Evolutionary conservation across 2,888 invertebrate genomes (phyloP), one percentile per base, ranked within the genome.

Genomic region (Meteorus cinctellus): DNA sequence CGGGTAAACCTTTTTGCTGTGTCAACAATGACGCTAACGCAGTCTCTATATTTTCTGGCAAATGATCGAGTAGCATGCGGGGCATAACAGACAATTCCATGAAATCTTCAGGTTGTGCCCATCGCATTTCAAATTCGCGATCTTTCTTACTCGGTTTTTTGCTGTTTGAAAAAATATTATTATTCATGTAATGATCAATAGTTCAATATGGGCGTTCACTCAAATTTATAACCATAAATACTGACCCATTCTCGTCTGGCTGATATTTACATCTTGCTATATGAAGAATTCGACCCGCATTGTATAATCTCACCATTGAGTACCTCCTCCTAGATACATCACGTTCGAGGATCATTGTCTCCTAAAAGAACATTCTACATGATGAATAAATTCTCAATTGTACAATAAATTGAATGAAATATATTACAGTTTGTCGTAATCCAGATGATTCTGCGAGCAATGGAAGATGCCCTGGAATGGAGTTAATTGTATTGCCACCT

Each of bases 21-120:
- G 86, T 83, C 19, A 94, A 86, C 67, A 95, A 91, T 0, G 92
- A 93, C 70, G 93, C 92, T 70, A 97, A 90, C 29, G 95, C 94
- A 81, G 92, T 91, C 82, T 93, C 92, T 24, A 96, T 93, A 86
- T 94, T 94, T 86, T 96, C 94, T 0, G 97, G 97, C 67, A 97
- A 90, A 88, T 97, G 97, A 89, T 97, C 97, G 1, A 95, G 91
- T 4, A 97, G 87, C 95, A 97, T 97, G 68, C 95, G 92, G 6
- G 96, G 96, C 93, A 96, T 96, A 71, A 97, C 95, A 82, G 94
- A 92, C 72, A 97, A 91, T 86, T 96, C 95, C 91, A 93, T 93
- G 89, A 96, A 96, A 87, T 95, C 95, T 86, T 96, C 95, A 0
- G 95, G 92, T 74, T 93, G 91, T 3, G 95, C 94, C 96, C 96